These are phyloP conservation scores for Pogonognathellus flavescens DNA, from an alignment of 1,140 invertebrate species.

Conservation along the genomic window DNA sequence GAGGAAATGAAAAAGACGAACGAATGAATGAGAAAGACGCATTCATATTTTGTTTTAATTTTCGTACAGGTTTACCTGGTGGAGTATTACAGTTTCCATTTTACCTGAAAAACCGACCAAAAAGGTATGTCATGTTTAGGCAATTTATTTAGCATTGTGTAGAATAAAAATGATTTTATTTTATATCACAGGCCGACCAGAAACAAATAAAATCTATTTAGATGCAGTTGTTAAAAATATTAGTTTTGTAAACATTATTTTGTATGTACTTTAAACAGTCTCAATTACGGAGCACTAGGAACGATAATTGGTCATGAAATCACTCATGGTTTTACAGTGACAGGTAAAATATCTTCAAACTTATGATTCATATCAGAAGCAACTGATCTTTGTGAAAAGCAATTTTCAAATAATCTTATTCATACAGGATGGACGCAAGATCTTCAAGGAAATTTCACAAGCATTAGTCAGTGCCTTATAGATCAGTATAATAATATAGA, in stretches of 20 bases:
- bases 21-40: no score
- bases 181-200: no score
- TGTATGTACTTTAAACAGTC: slow-evolving; percentile 14
- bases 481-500: slow-evolving; percentile 48
- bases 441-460: slow-evolving; percentile 48
- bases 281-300: slow-evolving; percentile 54
- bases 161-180: no score
- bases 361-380: background rate
- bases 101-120: slow-evolving; percentile 68
- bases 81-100: slow-evolving; percentile 66
- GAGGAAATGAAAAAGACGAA: no score
- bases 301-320: slow-evolving; percentile 62
- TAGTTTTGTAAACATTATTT: background rate
- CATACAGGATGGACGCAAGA: slow-evolving; percentile 56
- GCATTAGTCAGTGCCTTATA: slow-evolving; percentile 54
- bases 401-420: background rate
- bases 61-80: slow-evolving; percentile 63
- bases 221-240: no score
- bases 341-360: slow-evolving; percentile 17
- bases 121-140: slow-evolving; percentile 22
- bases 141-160: slow-evolving; percentile 4
- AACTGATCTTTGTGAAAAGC: background rate
- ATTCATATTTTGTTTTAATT: background rate
- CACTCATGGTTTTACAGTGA: slow-evolving; percentile 57
- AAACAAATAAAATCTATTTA: no score